These are phyloP conservation scores for Leucopternis melanops DNA, from an alignment of 2,113 vertebrate genomes.

Conservation along the genomic window DNA sequence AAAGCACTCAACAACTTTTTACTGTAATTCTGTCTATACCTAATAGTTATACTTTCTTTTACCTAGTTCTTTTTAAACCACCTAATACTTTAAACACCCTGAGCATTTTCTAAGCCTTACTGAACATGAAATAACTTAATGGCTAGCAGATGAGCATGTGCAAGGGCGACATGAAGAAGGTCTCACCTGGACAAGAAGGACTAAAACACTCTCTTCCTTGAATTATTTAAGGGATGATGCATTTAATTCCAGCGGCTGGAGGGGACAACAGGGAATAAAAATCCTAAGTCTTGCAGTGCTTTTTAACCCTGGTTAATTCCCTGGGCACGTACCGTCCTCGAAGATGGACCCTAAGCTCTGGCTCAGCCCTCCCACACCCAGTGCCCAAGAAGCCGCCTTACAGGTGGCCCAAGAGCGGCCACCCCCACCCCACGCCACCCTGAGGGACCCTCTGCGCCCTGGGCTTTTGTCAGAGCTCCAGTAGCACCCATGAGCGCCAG, in stretches of 20 bases:
- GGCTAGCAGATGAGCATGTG: neutral
- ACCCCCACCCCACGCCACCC: accelerated
- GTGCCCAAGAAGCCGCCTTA: accelerated
- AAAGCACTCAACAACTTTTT: neutral
- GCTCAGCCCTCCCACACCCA: neutral
- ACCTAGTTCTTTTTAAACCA: neutral
- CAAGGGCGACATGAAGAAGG: accelerated
- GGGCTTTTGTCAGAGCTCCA: neutral
- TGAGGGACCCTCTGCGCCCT: accelerated
- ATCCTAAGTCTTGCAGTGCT: neutral
- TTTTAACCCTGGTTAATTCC: neutral
- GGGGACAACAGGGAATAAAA: neutral
- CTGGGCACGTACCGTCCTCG: accelerated
- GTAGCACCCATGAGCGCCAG: accelerated
- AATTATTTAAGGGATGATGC: neutral
- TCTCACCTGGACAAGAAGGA: too few relatives aligned
- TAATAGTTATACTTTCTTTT: neutral
- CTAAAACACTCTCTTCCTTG: neutral
- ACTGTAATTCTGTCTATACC: neutral
- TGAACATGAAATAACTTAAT: neutral
- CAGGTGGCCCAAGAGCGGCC: too few relatives aligned
- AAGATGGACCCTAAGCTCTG: neutral
- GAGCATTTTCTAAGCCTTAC: neutral
- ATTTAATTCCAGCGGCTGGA: neutral
- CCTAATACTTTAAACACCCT: neutral